These are phyloP conservation scores for Promerops cafer DNA, from an alignment of 2,113 vertebrate species.

Conservation along the genomic window DNA sequence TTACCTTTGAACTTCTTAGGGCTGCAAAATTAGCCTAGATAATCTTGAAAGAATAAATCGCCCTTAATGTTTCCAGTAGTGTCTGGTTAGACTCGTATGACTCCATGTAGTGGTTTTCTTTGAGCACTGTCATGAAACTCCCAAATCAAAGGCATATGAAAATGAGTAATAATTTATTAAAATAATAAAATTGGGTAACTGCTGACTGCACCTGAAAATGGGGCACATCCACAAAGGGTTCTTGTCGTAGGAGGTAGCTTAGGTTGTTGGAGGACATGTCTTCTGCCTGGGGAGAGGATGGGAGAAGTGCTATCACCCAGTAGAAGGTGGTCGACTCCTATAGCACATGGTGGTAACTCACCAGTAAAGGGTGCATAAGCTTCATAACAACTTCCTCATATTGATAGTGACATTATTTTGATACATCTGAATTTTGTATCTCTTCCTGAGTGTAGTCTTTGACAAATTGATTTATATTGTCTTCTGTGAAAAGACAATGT, in stretches of 20 bases:
- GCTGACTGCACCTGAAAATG: neutral
- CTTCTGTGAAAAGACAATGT: neutral
- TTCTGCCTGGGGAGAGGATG: neutral
- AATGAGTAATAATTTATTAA: neutral
- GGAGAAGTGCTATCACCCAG: neutral
- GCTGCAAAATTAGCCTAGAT: neutral
- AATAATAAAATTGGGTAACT: neutral
- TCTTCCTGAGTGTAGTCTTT: neutral
- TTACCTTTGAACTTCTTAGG: neutral
- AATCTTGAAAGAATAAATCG: neutral
- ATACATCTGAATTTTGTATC: neutral
- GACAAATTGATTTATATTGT: neutral
- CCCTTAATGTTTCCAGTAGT: neutral
- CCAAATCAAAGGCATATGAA: neutral
- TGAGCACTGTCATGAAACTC: neutral
- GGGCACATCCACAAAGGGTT: neutral
- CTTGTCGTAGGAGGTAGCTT: neutral
- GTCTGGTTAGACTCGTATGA: neutral
- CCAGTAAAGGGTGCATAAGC: neutral
- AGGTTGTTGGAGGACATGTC: neutral
- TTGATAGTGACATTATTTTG: neutral
- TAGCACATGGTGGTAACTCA: neutral
- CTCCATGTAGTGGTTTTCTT: neutral
- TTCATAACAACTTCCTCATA: neutral
- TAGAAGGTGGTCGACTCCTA: neutral